phyloP scores from a whole-genome alignment of 2,113 vertebrate species.

The Phasianus colchicus region DNA sequence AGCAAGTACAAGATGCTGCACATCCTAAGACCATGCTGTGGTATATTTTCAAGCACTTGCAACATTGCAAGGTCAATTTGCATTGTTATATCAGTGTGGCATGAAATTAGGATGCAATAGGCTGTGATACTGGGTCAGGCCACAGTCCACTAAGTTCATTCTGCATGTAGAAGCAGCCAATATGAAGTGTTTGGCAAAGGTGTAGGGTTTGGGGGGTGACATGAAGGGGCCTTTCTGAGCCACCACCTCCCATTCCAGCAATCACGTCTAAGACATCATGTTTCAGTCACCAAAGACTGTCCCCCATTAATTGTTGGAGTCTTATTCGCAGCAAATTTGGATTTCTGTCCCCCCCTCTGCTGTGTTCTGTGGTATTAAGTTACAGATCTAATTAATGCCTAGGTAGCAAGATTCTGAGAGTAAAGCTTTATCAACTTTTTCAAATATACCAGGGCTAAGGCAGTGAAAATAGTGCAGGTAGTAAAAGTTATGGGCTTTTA shows the following conservation, averaged over 20 bases:
- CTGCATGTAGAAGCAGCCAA: not conserved
- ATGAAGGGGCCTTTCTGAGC: not conserved
- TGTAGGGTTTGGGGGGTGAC: not conserved
- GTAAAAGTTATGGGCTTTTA: not conserved
- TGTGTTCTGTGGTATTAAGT: not conserved
- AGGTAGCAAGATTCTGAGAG: not conserved
- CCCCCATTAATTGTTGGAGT: not conserved
- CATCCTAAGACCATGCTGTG: not conserved
- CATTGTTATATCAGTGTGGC: not conserved
- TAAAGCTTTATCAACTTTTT: not conserved
- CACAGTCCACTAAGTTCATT: not conserved
- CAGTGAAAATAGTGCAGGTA: not conserved
- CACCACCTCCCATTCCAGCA: not conserved
- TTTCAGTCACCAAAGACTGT: not conserved
- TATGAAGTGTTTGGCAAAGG: not conserved
- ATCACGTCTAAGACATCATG: fast-evolving
- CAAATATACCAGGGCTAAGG: not conserved
- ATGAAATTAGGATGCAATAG: not conserved
- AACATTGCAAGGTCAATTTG: not conserved
- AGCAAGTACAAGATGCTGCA: not conserved
- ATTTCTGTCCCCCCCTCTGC: not conserved
- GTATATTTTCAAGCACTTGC: not conserved
- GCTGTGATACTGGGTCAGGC: not conserved
- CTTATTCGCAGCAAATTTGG: not conserved
- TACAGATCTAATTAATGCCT: not conserved